phyloP scores from a whole-genome alignment of 1,140 invertebrate genomes.

The Bombus turneri region DNA sequence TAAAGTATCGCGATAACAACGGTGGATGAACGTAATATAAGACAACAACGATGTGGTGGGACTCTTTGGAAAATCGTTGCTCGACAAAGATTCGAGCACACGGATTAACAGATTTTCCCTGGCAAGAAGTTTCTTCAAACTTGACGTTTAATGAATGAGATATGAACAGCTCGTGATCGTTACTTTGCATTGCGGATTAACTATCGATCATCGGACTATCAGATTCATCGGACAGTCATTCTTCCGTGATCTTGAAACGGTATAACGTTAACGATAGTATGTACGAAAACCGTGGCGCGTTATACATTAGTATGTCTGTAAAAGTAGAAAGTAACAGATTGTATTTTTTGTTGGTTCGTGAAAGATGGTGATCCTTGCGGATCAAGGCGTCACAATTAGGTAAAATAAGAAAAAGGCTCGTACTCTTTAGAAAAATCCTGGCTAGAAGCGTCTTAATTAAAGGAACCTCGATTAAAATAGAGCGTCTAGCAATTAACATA shows the following conservation, averaged over 20 bases:
- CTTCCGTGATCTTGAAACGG: background rate
- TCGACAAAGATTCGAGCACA: background rate
- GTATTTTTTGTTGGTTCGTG: background rate
- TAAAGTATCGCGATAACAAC: background rate
- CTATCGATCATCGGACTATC: slow-evolving; percentile 12
- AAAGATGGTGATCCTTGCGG: background rate
- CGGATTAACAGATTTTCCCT: background rate
- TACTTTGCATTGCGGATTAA: slow-evolving; percentile 39
- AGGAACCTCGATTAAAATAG: background rate
- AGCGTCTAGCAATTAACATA: slow-evolving; percentile 1
- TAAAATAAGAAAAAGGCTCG: background rate
- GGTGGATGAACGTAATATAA: background rate
- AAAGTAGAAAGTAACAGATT: background rate
- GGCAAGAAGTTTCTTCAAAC: background rate
- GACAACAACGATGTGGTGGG: background rate
- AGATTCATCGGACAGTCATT: background rate
- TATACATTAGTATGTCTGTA: background rate
- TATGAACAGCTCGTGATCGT: slow-evolving; percentile 14
- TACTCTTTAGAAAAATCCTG: background rate
- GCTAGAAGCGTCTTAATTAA: background rate
- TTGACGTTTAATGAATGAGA: slow-evolving; percentile 34
- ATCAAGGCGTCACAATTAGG: no score
- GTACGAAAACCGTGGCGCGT: background rate
- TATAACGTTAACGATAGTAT: background rate
- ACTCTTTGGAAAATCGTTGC: slow-evolving; percentile 12